phyloP scores from a whole-genome alignment of 2,888 invertebrate genomes.

The Harpalus rufipes region DNA sequence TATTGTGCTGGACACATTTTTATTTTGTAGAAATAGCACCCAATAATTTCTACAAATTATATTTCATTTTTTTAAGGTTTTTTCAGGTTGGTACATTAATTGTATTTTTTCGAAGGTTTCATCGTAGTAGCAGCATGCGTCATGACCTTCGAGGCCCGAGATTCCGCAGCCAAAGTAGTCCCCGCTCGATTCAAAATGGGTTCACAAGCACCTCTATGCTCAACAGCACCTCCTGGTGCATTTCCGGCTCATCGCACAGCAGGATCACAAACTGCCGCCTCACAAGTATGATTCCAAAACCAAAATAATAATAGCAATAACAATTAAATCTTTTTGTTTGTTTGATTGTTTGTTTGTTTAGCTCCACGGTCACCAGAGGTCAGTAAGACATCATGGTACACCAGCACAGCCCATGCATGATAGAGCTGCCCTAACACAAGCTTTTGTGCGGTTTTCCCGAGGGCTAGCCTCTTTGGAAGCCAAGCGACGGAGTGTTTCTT shows the following conservation, averaged over 20 bases:
- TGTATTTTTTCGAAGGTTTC: constrained; percentile 82
- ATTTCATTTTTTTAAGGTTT: too few species aligned
- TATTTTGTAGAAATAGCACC: too few species aligned
- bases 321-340: not conserved
- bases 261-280: constrained; percentile 57
- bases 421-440: constrained; percentile 75
- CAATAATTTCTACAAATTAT: too few species aligned
- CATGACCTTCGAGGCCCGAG: constrained; percentile 98
- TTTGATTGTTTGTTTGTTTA: too few species aligned
- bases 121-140: constrained; percentile 98
- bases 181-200: constrained; percentile 84
- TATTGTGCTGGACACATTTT: too few species aligned
- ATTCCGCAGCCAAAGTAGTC: constrained; percentile 94
- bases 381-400: constrained; percentile 33
- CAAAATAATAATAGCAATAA: too few species aligned
- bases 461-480: constrained; percentile 73
- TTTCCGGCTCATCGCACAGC: constrained; percentile 63
- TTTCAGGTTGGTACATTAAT: too few species aligned
- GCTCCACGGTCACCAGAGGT: constrained; percentile 41
- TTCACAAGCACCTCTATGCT: constrained; percentile 20
- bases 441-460: constrained; percentile 78
- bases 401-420: constrained; percentile 72
- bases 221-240: constrained; percentile 73
- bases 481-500: constrained; percentile 57
- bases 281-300: constrained; percentile 27